Percentiles rank a stretch among this genome's conserved stretches.
phyloP scores from a whole-genome alignment of 2,113 vertebrate genomes.

The Alouatta palliata region DNA sequence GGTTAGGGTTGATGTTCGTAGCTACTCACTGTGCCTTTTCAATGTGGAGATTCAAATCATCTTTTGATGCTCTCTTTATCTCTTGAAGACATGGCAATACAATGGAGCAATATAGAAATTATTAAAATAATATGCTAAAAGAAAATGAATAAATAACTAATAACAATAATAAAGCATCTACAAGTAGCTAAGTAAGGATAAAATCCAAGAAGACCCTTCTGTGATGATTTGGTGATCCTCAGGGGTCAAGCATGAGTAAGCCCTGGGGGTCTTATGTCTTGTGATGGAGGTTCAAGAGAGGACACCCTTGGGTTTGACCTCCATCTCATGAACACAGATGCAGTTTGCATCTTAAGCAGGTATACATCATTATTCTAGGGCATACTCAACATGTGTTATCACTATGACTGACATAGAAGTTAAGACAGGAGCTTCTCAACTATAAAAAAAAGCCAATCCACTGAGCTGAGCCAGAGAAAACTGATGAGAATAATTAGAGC shows the following conservation, averaged over 20 bases:
- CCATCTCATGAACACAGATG: accelerated
- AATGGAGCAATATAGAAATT: neutral
- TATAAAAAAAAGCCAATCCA: neutral
- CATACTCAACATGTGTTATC: neutral
- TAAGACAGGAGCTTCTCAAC: no score
- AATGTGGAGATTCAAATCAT: neutral
- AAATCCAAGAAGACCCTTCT: neutral
- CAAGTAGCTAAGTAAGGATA: neutral
- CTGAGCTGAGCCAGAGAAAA: neutral
- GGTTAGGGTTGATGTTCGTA: neutral
- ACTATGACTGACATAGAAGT: neutral
- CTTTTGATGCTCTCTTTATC: neutral
- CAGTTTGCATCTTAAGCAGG: accelerated
- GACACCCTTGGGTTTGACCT: neutral
- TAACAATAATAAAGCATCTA: neutral
- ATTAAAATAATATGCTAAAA: neutral
- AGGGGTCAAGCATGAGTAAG: neutral
- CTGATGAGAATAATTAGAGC: neutral
- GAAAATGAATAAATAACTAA: neutral
- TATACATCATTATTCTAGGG: neutral
- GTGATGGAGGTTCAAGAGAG: accelerated
- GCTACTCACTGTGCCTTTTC: neutral
- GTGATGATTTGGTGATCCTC: neutral
- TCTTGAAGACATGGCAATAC: neutral
- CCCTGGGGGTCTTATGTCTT: no score